Conservation (phyloP, 30 jellyfish, hydroid and myxozoan genomes). For the Turritopsis rubra region DNA sequence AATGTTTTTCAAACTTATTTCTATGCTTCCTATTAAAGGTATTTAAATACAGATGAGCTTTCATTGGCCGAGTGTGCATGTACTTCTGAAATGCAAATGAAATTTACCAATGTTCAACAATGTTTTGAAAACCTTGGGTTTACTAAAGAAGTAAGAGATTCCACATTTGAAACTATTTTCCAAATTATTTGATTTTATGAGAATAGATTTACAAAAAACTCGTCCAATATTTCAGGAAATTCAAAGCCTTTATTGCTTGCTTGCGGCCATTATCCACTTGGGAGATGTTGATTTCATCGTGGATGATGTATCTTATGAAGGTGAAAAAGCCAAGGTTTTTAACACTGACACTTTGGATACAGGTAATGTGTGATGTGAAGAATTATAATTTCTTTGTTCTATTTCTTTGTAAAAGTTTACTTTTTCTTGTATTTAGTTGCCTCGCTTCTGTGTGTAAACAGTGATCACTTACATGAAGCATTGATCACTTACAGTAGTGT, state of each 20-base stretch:
- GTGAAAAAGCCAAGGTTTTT: slow-evolving; percentile 69
- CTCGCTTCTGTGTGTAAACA: slow-evolving; percentile 66
- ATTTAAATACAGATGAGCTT: slow-evolving; percentile 73
- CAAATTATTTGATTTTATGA: background rate
- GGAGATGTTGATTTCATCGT: slow-evolving; percentile 76
- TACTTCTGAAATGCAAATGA: slow-evolving; percentile 83
- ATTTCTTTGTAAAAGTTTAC: too few species aligned
- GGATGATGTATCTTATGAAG: slow-evolving; percentile 72
- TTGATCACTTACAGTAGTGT: slow-evolving; percentile 68
- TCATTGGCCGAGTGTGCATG: slow-evolving; percentile 84
- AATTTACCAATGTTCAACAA: slow-evolving; percentile 59
- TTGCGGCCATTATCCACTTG: slow-evolving; percentile 90
- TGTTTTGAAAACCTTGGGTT: slow-evolving; percentile 79
- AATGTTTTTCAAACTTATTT: background rate
- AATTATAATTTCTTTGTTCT: too few species aligned
- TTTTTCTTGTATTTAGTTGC: slow-evolving; percentile 45
- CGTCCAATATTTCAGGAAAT: slow-evolving; percentile 75
- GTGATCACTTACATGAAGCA: slow-evolving; percentile 66
- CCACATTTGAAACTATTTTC: background rate
- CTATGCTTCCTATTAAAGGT: slow-evolving; percentile 22
- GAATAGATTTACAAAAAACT: background rate
- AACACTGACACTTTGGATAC: slow-evolving; percentile 57
- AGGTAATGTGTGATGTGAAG: slow-evolving; percentile 50
- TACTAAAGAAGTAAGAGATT: slow-evolving; percentile 59
- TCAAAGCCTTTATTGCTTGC: slow-evolving; percentile 84